These are phyloP conservation scores for Bradypus variegatus DNA, from an alignment of 2,797 vertebrate species.

Conservation along the genomic window DNA sequence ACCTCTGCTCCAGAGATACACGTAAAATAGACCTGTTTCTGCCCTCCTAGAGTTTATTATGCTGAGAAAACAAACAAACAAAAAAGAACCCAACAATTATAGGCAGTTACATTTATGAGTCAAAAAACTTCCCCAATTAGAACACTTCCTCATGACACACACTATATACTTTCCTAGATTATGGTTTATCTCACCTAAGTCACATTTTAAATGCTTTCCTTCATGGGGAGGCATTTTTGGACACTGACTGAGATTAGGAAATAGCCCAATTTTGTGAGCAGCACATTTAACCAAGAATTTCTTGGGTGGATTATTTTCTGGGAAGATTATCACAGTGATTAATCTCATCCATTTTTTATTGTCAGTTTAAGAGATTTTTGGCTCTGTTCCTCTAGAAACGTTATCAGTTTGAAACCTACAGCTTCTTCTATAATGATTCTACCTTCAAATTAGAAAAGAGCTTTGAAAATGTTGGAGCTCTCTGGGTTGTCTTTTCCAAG, in stretches of 20 bases:
- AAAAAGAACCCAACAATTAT: background rate
- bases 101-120: slow-evolving; percentile 1
- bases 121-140: background rate
- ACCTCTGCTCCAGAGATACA: background rate
- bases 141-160: background rate
- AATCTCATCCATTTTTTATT: slow-evolving; percentile 35
- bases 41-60: background rate
- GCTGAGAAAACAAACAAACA: background rate
- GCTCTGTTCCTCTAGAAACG: slow-evolving; percentile 8
- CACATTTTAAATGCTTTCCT: background rate
- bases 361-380: slow-evolving; percentile 26
- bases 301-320: slow-evolving; percentile 24
- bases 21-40: background rate
- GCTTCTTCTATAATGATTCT: background rate
- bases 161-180: slow-evolving; percentile 42
- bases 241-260: background rate
- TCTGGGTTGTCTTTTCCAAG: background rate
- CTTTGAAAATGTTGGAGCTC: background rate
- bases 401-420: slow-evolving; percentile 7
- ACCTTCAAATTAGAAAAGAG: slow-evolving; percentile 34
- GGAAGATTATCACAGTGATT: slow-evolving; percentile 47
- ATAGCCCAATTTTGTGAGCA: background rate
- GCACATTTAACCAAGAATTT: background rate
- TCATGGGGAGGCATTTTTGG: background rate
- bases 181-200: background rate